Evolutionary conservation across 2,888 invertebrate genomes (phyloP), one percentile per base, ranked within the genome.

Genomic region (Rhingia campestris): DNA sequence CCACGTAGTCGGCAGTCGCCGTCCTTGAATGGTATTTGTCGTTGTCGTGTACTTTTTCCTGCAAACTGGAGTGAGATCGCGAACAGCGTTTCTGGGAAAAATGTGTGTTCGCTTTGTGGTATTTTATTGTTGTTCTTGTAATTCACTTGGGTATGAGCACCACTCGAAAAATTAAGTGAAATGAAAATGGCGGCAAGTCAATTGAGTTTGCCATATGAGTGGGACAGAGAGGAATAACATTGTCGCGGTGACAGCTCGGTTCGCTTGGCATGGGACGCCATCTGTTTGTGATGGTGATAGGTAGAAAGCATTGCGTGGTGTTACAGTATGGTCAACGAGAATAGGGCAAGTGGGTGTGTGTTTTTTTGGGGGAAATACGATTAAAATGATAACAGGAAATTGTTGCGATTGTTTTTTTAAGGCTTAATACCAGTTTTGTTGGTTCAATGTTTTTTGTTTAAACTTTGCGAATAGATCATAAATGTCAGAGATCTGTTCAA

Each of bases 81-180:
- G 22, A 22, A 22, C 22, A 22, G 22, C 22, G 22, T 22, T 75
- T 56, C 35, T 12, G 6, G 43, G 22, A 56, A 58, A 61, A 61
- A 5, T 6, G 33, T 22, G 6, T 35, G n/a, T 39, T 43, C 39
- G 7, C 33, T 41, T 43, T 35, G 4, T 32, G 22, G 22, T 58
- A 53, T 14, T 3, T 14, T 33, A 33, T 22, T 49, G 12, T 41
- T 32, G 9, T 47, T 5, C 47, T 10, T 58, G 22, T 22, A 22
- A 22, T 49, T 45, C 47, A 64, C 35, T 64, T 66, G 41, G 45
- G 10, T 53, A n/a, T 72, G 79, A 79, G 64, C 63, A 77, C 69
- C 72, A 79, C 82, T 84, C 84, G 79, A 74, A 53, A 72, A 79
- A 70, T 70, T 80, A 80, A 84, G 75, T 80, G 70, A 84, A 80